phyloP scores from a whole-genome alignment of 2,113 vertebrate species.

The Rhadina sibilatrix region DNA sequence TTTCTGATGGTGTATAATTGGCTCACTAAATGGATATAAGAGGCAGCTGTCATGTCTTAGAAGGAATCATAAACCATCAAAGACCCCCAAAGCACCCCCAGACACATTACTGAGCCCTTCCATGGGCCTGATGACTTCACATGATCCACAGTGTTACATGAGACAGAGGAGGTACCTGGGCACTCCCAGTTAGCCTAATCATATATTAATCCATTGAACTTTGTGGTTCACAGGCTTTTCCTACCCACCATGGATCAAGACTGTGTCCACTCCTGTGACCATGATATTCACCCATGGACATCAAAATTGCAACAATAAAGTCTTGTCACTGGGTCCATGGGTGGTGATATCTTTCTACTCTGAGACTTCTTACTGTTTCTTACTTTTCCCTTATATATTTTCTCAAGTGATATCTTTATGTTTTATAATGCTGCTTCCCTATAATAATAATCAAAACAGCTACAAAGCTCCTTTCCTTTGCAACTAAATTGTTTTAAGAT shows the following conservation, averaged over 20 bases:
- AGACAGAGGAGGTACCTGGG: background rate
- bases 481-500: background rate
- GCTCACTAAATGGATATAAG: background rate
- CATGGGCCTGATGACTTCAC: background rate
- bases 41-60: background rate
- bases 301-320: background rate
- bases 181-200: background rate
- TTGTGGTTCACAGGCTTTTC: background rate
- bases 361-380: background rate
- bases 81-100: background rate
- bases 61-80: background rate
- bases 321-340: rapidly evolving
- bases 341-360: background rate
- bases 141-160: background rate
- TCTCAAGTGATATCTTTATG: background rate
- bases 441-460: background rate
- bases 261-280: rapidly evolving
- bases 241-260: background rate
- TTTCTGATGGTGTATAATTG: background rate
- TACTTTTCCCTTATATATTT: background rate
- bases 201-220: background rate
- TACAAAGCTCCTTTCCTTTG: background rate
- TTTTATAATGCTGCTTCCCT: background rate
- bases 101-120: background rate
- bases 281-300: background rate